phyloP scores from a whole-genome alignment of 64 coral and sea anemone genomes.

The Dendrophyllia cribrosa region DNA sequence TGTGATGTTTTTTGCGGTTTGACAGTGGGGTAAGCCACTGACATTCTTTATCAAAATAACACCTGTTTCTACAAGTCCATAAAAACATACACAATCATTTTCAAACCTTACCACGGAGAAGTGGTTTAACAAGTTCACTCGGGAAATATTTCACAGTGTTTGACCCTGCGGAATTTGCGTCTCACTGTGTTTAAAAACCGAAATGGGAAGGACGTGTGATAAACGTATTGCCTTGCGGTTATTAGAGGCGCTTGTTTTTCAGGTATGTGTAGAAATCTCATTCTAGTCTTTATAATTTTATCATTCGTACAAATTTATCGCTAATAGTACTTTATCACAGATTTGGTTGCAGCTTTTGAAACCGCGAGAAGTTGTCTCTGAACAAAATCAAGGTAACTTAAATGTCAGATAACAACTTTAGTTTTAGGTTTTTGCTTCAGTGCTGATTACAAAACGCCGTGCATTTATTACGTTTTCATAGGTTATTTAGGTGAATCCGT shows the following conservation, averaged over 20 bases:
- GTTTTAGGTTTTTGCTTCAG: background rate
- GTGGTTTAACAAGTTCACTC: background rate
- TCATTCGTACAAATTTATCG: background rate
- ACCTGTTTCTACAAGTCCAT: background rate
- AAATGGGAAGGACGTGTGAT: background rate
- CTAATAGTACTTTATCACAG: background rate
- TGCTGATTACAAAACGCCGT: too few species aligned
- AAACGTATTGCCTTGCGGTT: background rate
- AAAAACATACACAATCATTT: conserved; percentile 1
- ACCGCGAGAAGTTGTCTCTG: background rate
- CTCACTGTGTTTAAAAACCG: background rate
- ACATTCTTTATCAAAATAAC: background rate
- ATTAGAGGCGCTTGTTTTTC: background rate
- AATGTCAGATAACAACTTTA: background rate
- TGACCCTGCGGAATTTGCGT: background rate
- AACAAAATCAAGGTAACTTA: conserved; percentile 2
- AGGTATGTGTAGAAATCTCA: background rate
- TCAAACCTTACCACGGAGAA: background rate
- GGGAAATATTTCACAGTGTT: background rate
- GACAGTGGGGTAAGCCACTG: background rate
- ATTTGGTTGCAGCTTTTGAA: conserved; percentile 17
- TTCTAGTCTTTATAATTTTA: background rate
- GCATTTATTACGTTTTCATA: too few species aligned
- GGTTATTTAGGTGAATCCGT: too few species aligned
- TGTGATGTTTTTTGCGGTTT: conserved; percentile 19